Conservation (phyloP, 2,888 invertebrate species). For the Copidosoma aretas region DNA sequence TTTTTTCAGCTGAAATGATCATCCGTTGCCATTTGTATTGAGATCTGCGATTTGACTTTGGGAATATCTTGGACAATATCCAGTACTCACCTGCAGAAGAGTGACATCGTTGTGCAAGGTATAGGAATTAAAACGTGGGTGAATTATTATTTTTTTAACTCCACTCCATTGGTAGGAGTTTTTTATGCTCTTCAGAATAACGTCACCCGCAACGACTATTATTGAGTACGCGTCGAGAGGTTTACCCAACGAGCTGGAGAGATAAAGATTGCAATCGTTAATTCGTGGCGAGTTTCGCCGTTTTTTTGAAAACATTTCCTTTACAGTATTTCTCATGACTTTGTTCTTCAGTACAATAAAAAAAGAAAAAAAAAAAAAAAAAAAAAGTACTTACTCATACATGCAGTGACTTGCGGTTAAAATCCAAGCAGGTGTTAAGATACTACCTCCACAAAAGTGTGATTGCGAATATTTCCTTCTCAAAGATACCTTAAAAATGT, state of each 20-base stretch:
- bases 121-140: conserved; percentile 34
- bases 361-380: conserved; percentile 13
- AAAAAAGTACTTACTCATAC: conserved; percentile 41
- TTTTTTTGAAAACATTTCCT: not conserved
- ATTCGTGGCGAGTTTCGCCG: no score
- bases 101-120: conserved; percentile 53
- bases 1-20: conserved; percentile 43
- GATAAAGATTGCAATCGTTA: not conserved
- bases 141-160: conserved; percentile 43
- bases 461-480: conserved; percentile 40
- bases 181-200: conserved; percentile 34
- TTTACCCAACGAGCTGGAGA: conserved; percentile 6
- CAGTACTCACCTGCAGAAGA: conserved; percentile 46
- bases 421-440: conserved; percentile 46
- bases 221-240: conserved; percentile 44
- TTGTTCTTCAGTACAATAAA: not conserved
- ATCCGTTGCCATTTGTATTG: no score
- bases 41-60: no score
- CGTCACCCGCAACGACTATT: conserved; percentile 48
- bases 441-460: conserved; percentile 55
- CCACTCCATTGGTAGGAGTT: conserved; percentile 42
- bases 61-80: no score
- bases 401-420: conserved; percentile 55
- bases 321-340: not conserved
- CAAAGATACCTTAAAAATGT: conserved; percentile 50